Evolutionary conservation across 2,888 invertebrate species (phyloP).

Genomic region (Dryobotodes eremita): DNA sequence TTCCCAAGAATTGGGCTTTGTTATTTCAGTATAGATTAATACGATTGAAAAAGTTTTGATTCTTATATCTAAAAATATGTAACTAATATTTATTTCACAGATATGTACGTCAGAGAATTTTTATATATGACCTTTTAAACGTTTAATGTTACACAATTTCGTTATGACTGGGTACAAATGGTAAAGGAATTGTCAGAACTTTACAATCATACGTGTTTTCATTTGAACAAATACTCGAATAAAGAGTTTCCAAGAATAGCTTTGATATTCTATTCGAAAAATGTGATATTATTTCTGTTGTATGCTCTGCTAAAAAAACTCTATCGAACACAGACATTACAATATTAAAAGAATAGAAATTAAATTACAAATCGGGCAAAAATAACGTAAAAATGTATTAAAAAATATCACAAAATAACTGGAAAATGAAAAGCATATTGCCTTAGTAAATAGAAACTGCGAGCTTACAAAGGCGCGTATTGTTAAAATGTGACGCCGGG

Average conservation of each 20-base stretch:
- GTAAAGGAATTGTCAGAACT: not conserved
- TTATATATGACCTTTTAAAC: not conserved
- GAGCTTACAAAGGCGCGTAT: constrained; percentile 67
- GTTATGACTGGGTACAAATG: not conserved
- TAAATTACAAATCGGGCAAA: not conserved
- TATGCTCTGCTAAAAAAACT: not conserved
- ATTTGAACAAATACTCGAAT: constrained; percentile 22
- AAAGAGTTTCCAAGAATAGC: constrained; percentile 17
- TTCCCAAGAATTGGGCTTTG: not conserved
- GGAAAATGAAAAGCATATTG: constrained; percentile 50
- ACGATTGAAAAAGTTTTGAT: not conserved
- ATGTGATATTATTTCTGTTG: not conserved
- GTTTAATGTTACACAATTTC: not conserved
- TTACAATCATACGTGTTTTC: constrained; percentile 2
- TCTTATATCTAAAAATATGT: not conserved
- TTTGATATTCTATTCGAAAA: constrained; percentile 5
- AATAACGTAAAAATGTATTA: constrained; percentile 43
- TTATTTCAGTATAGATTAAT: not conserved
- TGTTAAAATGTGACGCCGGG: constrained; percentile 75
- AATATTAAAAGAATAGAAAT: constrained; percentile 26
- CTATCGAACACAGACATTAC: constrained; percentile 14
- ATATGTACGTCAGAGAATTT: not conserved
- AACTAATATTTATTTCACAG: not conserved
- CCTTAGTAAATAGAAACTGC: constrained; percentile 61
- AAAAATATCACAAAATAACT: constrained; percentile 39